These are phyloP conservation scores for Caretta caretta DNA, from an alignment of 2,113 vertebrate genomes.

Conservation along the genomic window DNA sequence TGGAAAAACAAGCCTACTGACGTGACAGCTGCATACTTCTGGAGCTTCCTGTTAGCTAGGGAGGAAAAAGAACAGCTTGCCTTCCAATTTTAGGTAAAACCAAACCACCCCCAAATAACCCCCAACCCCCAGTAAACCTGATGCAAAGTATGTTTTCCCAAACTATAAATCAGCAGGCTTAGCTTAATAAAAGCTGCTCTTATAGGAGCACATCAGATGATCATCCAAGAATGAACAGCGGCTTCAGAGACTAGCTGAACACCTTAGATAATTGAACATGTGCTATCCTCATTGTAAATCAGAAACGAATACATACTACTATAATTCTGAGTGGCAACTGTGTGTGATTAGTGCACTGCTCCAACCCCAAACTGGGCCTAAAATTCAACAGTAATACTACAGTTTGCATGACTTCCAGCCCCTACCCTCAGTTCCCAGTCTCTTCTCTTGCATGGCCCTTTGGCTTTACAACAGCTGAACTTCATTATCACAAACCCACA, in stretches of 20 bases:
- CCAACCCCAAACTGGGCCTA: neutral
- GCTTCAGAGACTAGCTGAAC: slow-evolving; percentile 15
- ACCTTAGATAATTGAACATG: neutral
- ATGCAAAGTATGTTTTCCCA: slow-evolving; percentile 35
- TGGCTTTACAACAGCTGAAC: neutral
- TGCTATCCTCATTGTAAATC: fast-evolving
- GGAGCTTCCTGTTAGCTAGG: neutral
- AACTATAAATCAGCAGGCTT: slow-evolving; percentile 63
- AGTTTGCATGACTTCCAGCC: neutral
- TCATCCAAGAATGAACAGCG: neutral
- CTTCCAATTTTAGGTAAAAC: neutral
- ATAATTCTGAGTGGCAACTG: neutral
- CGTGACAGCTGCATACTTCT: neutral
- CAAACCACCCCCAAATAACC: slow-evolving; percentile 48
- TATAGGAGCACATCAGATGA: slow-evolving; percentile 42
- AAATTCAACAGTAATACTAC: fast-evolving
- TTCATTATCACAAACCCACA: neutral
- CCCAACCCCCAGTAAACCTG: slow-evolving; percentile 37
- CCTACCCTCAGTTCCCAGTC: neutral
- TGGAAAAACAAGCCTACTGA: neutral
- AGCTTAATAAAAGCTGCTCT: slow-evolving; percentile 51
- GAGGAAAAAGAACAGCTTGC: neutral
- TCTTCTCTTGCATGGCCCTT: neutral
- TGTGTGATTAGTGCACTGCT: neutral
- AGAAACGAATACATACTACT: neutral